phyloP scores from a whole-genome alignment of 2,888 invertebrate genomes.

The Allacma fusca region DNA sequence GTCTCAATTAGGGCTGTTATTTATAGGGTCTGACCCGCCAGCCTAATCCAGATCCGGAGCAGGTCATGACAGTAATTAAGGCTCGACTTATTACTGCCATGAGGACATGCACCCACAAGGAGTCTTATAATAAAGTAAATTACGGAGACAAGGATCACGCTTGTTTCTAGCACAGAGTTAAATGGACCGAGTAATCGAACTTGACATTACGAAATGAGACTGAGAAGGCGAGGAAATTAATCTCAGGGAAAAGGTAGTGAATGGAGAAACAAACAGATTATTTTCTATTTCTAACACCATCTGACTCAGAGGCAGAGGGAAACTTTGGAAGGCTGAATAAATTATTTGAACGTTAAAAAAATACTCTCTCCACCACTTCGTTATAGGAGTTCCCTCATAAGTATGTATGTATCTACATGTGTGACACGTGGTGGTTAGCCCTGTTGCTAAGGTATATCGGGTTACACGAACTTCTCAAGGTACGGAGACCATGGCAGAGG shows the following conservation, averaged over 20 bases:
- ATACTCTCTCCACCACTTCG: not conserved
- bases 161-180: not conserved
- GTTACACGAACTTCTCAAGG: too few relatives aligned
- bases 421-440: too few relatives aligned
- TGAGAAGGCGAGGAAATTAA: constrained; percentile 1
- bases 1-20: too few relatives aligned
- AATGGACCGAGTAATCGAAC: not conserved
- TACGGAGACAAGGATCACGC: not conserved
- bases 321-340: not conserved
- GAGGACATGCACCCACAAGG: too few relatives aligned
- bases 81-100: too few relatives aligned
- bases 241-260: not conserved
- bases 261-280: not conserved
- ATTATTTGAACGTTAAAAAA: not conserved
- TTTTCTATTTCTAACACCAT: not conserved
- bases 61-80: too few relatives aligned
- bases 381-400: not conserved
- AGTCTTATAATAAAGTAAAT: not conserved
- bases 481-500: too few relatives aligned
- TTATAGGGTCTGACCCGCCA: too few relatives aligned
- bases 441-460: too few relatives aligned
- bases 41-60: too few relatives aligned
- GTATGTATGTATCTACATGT: too few relatives aligned
- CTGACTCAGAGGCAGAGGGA: not conserved
- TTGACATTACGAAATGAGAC: not conserved